Evolutionary conservation across 2,888 invertebrate genomes (phyloP).

Genomic region (Ischnus inquisitorius): DNA sequence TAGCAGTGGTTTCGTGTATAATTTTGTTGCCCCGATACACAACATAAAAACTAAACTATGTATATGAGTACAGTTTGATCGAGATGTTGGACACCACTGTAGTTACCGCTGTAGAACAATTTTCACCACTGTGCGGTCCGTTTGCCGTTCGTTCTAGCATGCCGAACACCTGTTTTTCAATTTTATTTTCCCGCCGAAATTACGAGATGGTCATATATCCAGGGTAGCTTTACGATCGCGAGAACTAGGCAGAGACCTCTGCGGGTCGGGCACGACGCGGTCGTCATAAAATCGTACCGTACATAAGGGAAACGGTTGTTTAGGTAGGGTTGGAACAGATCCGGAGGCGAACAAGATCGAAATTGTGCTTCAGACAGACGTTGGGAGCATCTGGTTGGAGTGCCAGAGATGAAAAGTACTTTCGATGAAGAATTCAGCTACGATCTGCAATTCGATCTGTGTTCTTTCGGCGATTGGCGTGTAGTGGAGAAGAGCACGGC

Average conservation of each 20-base stretch:
- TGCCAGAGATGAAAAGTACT: slow-evolving; percentile 49
- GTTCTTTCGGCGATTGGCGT: slow-evolving; percentile 46
- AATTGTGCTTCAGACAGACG: slow-evolving; percentile 10
- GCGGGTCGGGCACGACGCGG: slow-evolving; percentile 39
- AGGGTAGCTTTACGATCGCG: slow-evolving; percentile 39
- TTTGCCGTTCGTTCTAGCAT: neutral
- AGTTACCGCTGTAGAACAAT: neutral
- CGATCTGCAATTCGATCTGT: slow-evolving; percentile 48
- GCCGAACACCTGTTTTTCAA: neutral
- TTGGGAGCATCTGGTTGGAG: neutral
- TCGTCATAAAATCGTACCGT: slow-evolving; percentile 61
- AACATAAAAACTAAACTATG: no score
- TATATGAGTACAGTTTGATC: no score
- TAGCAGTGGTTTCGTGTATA: no score
- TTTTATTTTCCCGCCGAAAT: slow-evolving; percentile 37
- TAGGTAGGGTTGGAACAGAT: slow-evolving; percentile 28
- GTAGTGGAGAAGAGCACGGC: slow-evolving; percentile 18
- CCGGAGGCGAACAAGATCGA: neutral
- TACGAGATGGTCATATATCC: slow-evolving; percentile 26
- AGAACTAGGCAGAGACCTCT: neutral
- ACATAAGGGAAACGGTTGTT: slow-evolving; percentile 2
- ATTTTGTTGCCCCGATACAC: no score
- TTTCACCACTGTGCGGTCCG: neutral
- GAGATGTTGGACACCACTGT: neutral
- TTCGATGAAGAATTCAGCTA: slow-evolving; percentile 41